phyloP scores from a whole-genome alignment of 2,797 vertebrate species.

The Botia almorhae region DNA sequence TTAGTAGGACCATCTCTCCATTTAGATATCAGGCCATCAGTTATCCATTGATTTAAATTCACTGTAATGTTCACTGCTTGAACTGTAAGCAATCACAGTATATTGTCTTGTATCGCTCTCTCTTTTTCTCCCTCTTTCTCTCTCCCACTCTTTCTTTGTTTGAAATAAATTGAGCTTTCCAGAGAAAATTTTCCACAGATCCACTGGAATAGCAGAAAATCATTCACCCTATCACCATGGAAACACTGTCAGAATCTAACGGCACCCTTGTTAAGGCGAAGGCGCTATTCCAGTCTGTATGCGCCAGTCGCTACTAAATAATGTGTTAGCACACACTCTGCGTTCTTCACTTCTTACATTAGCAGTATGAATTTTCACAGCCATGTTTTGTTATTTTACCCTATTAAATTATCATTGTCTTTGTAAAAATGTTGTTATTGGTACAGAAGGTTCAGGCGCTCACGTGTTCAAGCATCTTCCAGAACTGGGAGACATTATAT shows the following conservation, averaged over 20 bases:
- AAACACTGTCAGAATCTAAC: slow-evolving; percentile 56
- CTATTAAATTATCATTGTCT: neutral
- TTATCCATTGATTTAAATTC: slow-evolving; percentile 40
- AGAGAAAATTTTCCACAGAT: slow-evolving; percentile 45
- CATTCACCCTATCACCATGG: slow-evolving; percentile 57
- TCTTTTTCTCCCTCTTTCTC: neutral
- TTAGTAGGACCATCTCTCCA: slow-evolving; percentile 17
- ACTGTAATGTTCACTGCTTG: neutral
- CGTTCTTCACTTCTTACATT: neutral
- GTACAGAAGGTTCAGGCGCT: neutral
- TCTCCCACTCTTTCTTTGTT: slow-evolving; percentile 14
- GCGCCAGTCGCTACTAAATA: slow-evolving; percentile 13
- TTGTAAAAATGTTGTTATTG: neutral
- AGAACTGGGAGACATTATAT: slow-evolving; percentile 4
- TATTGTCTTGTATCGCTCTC: neutral
- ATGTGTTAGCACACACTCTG: neutral
- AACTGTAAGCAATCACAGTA: neutral
- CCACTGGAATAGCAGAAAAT: slow-evolving; percentile 48
- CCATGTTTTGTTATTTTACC: neutral
- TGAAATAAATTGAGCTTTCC: slow-evolving; percentile 40
- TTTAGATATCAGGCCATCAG: slow-evolving; percentile 39
- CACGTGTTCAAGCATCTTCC: neutral
- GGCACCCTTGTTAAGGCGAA: slow-evolving; percentile 30
- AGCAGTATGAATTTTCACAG: neutral
- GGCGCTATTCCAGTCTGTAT: slow-evolving; percentile 27